Evolutionary conservation across 2,113 vertebrate genomes (phyloP), one percentile per base, ranked within the genome.

Genomic region (Caranx melampygus): DNA sequence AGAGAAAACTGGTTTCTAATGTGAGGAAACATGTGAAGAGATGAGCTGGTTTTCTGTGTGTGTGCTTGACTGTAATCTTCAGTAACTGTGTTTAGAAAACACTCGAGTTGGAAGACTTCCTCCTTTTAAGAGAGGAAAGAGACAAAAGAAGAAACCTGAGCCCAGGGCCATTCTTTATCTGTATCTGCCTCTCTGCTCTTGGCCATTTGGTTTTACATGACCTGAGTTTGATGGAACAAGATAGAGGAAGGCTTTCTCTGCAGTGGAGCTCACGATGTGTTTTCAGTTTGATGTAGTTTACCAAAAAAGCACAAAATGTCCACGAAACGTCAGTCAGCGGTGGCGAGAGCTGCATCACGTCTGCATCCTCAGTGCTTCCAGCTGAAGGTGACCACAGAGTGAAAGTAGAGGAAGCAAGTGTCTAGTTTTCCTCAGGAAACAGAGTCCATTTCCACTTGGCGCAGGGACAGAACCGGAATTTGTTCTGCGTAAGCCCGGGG

Each of bases 1-100:
- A 85, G 11, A 85, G 11, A 79, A 85, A 75, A 58, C 34, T 66
- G 33, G 49, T 83, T 63, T 60, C 8, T 37, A 37, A 37, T 37
- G 37, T 37, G 37, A 37, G 37, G 37, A 37, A 37, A 37, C 37
- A 37, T 37, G 6, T 37, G 37, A 37, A 8, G 83, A 89, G 66
- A 74, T 63, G 42, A 63, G 35, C 45, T 35, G 34, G 26, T 80
- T 77, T 58, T 64, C 75, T 70, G 74, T 87, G 75, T 78, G 79
- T 86, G 83, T 89, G 83, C 72, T 79, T 74, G 60, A 83, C 87
- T 92, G 81, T 85, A 91, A 94, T 92, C 92, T 92, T 65, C 80
- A 82, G 64, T 94, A 94, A 94, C 88, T 93, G 91, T 94, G 92
- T 94, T 95, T 95, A 89, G 86, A 91, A 92, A 94, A 92, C 91